A percentile compares a stretch with the other conserved stretches of the same genome.
These are phyloP conservation scores for Centropyge bicolor DNA, from an alignment of 2,797 vertebrate species.

Conservation along the genomic window DNA sequence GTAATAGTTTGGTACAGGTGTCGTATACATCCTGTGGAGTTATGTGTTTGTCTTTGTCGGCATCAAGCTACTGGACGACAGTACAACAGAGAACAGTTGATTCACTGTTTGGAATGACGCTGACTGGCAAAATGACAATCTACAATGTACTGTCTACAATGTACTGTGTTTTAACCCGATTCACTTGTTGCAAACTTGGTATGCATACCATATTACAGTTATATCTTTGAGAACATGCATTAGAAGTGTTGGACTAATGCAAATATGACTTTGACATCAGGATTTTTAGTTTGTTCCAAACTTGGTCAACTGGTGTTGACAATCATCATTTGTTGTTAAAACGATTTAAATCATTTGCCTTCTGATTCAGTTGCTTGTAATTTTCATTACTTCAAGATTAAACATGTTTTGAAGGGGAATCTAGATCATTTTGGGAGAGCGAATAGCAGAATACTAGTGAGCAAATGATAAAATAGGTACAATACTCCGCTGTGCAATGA, in stretches of 20 bases:
- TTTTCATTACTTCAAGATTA: background rate
- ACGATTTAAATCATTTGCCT: background rate
- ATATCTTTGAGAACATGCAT: background rate
- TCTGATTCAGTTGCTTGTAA: background rate
- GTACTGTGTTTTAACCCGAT: background rate
- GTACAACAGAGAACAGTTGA: conserved; percentile 35
- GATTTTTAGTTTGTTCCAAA: background rate
- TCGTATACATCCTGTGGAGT: conserved; percentile 78
- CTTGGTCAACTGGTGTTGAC: background rate
- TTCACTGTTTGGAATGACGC: conserved; percentile 25
- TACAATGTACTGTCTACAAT: too few species aligned
- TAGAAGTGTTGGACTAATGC: background rate
- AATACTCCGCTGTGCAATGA: background rate
- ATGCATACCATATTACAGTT: too few species aligned
- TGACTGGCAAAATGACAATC: conserved; percentile 5
- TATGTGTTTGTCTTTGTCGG: conserved; percentile 46
- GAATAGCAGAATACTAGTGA: background rate
- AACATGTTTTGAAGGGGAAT: background rate
- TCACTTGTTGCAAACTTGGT: too few species aligned
- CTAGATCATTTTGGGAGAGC: background rate
- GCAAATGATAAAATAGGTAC: background rate
- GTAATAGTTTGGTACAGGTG: conserved; percentile 32
- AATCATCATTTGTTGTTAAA: background rate
- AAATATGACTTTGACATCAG: background rate
- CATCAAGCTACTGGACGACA: conserved; percentile 29